Base-by-base conservation (phyloP, 2,888 invertebrate species). In the Apamea crenata region DNA sequence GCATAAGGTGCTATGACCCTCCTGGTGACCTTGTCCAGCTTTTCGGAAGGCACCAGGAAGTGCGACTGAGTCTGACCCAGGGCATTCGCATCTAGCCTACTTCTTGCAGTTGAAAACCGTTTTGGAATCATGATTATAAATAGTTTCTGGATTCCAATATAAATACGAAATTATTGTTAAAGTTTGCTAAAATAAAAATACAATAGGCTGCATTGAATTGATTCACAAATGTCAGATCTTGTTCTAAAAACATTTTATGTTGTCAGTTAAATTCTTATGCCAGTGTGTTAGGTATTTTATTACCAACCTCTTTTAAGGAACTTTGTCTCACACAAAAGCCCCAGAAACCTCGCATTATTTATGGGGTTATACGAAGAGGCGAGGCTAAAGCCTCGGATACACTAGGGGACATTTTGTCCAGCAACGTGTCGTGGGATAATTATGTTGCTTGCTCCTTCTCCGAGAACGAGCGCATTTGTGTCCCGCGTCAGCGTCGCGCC, bases 1-100 rank as follows among this genome's bases (percentile, higher is more conserved):
- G 96, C 97, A 87, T 97, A 97, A 0, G 97, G 97, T 0, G 97
- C 97, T 74, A 97, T 97, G 0, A 97, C 97, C n/a, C 97, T 93
- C 74, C 97, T 93, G 0, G 97, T 97, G 0, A 97, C 97, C 88
- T 96, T 97, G 88, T 97, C 97, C 25, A 97, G 91, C 78, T 94
- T 96, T 7, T 97, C 96, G 0, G 96, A 95, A 0, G 96, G 93
- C 0, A 96, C 95, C 32, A 96, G 83, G 83, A 96, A 96, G 75
- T 97, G 96, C 0, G 96, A 96, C 16, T 95, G 95, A 0, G 94
- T 94, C 83, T 89, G 90, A 68, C 89, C 91, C 3, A 93, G 6
- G 1, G 3, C 0, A 18, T 5, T 90, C 0, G 92, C 90, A 14
- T 94, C 93, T 3, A 90, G 87, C 75, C 93, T 89, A 72, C 92